These are phyloP conservation scores for Embiotoca jacksoni DNA, from an alignment of 2,113 vertebrate species.

Conservation along the genomic window DNA sequence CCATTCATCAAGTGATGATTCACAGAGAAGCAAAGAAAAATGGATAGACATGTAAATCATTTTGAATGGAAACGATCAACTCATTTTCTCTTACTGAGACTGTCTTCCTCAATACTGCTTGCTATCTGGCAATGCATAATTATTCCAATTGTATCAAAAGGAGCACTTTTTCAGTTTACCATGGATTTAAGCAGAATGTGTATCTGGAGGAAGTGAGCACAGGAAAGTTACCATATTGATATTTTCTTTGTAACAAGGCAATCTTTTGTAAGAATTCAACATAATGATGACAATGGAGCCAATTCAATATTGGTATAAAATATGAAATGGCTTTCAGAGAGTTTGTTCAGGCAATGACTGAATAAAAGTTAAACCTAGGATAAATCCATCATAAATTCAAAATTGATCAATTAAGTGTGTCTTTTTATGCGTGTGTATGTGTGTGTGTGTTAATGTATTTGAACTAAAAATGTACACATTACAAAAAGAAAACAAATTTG, in stretches of 20 bases:
- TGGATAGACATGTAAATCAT: not conserved
- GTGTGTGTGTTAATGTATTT: not conserved
- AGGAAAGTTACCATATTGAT: conserved; percentile 51
- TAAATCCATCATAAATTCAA: conserved; percentile 35
- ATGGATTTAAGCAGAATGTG: conserved; percentile 41
- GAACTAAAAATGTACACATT: not conserved
- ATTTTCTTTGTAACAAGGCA: conserved; percentile 31
- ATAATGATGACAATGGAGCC: conserved; percentile 45
- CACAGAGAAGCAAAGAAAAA: not conserved
- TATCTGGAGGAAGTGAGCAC: conserved; percentile 18
- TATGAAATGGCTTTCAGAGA: conserved; percentile 41
- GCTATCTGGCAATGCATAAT: conserved; percentile 15
- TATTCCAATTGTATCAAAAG: conserved; percentile 37
- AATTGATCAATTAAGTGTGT: conserved; percentile 8
- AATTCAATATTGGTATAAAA: conserved; percentile 22
- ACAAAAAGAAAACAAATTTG: not conserved
- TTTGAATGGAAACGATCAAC: conserved; percentile 7
- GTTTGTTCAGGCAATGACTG: conserved; percentile 28
- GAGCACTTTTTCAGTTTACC: conserved; percentile 20
- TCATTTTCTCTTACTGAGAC: not conserved
- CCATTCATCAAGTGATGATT: not conserved
- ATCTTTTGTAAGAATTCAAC: conserved; percentile 47
- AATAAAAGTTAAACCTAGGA: conserved; percentile 31
- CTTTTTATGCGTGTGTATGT: conserved; percentile 8
- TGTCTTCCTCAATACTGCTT: not conserved